Conservation (phyloP, 2,113 vertebrate genomes). For the Calcarius ornatus region DNA sequence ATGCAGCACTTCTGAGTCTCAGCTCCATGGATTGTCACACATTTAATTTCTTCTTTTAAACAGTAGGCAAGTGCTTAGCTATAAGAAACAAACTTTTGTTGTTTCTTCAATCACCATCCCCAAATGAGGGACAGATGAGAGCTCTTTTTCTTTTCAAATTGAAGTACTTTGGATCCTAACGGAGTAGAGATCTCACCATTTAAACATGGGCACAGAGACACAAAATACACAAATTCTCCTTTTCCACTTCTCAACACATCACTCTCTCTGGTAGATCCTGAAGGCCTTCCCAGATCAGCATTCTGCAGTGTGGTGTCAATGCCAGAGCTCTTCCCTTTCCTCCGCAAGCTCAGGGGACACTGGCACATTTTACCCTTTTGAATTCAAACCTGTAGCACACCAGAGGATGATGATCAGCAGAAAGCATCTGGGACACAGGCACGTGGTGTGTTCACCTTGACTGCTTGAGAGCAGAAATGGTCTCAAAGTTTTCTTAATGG, state of each 20-base stretch:
- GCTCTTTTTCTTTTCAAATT: background rate
- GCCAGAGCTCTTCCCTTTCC: background rate
- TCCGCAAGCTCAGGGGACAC: background rate
- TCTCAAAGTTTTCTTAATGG: background rate
- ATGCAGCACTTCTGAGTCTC: background rate
- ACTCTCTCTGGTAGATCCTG: background rate
- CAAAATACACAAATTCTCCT: background rate
- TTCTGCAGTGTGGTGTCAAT: background rate
- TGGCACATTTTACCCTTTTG: background rate
- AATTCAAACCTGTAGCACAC: background rate
- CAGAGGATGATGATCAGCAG: background rate
- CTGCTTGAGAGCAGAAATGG: background rate
- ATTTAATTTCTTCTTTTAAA: conserved; percentile 2
- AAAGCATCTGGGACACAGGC: background rate
- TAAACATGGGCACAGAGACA: background rate
- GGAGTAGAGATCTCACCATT: background rate
- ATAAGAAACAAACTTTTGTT: background rate
- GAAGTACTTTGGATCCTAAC: background rate
- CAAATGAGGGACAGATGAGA: background rate
- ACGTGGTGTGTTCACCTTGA: background rate
- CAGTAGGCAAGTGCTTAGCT: background rate
- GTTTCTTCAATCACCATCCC: background rate
- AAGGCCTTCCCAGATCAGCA: background rate
- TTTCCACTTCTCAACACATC: background rate
- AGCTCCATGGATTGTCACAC: background rate